A percentile compares a stretch with the other conserved stretches of the same genome.
These are phyloP conservation scores for Psittacula cyanocephala DNA, from an alignment of 2,113 vertebrate genomes.

Conservation along the genomic window DNA sequence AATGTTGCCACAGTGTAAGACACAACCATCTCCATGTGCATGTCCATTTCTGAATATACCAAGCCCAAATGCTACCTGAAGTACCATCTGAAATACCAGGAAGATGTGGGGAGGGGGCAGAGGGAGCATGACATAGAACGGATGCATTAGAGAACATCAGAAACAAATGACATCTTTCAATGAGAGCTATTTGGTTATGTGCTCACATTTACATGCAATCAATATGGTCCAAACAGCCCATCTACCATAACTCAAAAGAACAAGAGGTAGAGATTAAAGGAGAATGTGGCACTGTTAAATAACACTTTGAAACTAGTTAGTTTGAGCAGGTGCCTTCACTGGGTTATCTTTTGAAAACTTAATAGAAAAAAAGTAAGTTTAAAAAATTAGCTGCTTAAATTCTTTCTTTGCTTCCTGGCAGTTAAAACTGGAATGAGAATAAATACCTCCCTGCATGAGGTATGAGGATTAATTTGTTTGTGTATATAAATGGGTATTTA, in stretches of 20 bases:
- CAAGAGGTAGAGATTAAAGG: not conserved
- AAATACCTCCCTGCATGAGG: slow-evolving; percentile 50
- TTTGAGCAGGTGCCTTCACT: not conserved
- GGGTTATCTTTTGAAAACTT: slow-evolving; percentile 7
- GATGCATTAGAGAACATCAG: not conserved
- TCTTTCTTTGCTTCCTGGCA: slow-evolving; percentile 47
- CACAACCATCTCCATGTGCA: not conserved
- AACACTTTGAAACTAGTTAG: not conserved
- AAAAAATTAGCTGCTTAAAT: slow-evolving; percentile 39
- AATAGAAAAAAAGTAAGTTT: not conserved
- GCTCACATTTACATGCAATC: not conserved
- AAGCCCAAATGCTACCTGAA: not conserved
- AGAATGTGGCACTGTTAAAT: not conserved
- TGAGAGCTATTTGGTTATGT: not conserved
- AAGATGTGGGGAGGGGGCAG: not conserved
- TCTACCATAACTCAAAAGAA: not conserved
- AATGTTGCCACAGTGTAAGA: not conserved
- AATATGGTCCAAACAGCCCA: not conserved
- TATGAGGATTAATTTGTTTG: slow-evolving; percentile 50
- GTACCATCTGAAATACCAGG: not conserved
- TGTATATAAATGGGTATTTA: slow-evolving; percentile 48
- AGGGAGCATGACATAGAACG: not conserved
- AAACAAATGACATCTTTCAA: not conserved
- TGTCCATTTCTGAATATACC: not conserved
- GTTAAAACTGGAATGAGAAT: slow-evolving; percentile 52